A percentile compares a stretch with the other conserved stretches of the same genome.
phyloP scores from a whole-genome alignment of 2,888 invertebrate species.

The Tipula vernalis region DNA sequence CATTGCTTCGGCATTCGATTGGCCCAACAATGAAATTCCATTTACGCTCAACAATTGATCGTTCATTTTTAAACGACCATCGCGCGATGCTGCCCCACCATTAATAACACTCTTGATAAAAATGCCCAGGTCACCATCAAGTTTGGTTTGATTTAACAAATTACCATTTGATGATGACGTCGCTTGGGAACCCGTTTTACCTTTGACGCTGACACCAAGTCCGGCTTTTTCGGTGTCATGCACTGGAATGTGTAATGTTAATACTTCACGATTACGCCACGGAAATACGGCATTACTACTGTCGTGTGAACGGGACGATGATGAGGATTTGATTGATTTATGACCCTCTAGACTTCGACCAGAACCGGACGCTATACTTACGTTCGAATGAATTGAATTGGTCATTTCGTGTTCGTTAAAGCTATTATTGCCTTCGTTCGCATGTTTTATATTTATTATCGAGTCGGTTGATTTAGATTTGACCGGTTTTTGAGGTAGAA shows the following conservation, averaged over 20 bases:
- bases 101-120: slow-evolving; percentile 93
- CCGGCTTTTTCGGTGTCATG: slow-evolving; percentile 97
- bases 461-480: neutral
- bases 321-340: slow-evolving; percentile 16
- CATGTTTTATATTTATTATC: neutral
- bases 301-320: neutral
- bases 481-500: slow-evolving; percentile 21
- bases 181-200: slow-evolving; percentile 55
- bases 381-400: neutral
- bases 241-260: slow-evolving; percentile 88
- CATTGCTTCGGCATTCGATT: slow-evolving; percentile 91
- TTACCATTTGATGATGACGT: slow-evolving; percentile 30
- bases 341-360: neutral
- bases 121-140: slow-evolving; percentile 72
- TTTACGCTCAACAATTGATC: slow-evolving; percentile 93
- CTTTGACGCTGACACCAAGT: slow-evolving; percentile 95
- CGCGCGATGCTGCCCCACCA: slow-evolving; percentile 91
- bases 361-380: neutral
- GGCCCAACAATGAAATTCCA: slow-evolving; percentile 72
- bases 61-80: slow-evolving; percentile 77
- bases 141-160: slow-evolving; percentile 33
- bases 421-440: neutral
- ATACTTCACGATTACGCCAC: slow-evolving; percentile 72
- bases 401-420: neutral
- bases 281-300: slow-evolving; percentile 36